Evolutionary conservation across 2,113 vertebrate species (phyloP).

Genomic region (Pipa parva): DNA sequence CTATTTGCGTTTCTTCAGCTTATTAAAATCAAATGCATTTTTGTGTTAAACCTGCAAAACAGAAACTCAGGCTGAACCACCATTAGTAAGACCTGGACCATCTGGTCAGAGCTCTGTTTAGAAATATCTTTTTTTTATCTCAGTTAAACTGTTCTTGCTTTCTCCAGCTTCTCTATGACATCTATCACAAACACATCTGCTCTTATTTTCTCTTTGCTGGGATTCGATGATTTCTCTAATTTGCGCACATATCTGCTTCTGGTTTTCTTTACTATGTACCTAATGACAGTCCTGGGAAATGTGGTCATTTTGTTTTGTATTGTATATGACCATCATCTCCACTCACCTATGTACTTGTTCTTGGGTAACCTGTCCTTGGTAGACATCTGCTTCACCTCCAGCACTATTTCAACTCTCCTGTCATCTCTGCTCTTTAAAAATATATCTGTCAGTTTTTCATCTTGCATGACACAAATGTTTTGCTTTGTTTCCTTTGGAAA

Average conservation of each 20-base stretch:
- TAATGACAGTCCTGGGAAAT: slow-evolving; percentile 28
- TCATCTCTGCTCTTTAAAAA: not conserved
- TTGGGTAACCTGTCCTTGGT: slow-evolving; percentile 32
- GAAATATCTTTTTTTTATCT: no score
- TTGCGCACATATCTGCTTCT: slow-evolving; percentile 14
- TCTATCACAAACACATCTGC: not conserved
- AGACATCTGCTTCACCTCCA: slow-evolving; percentile 19
- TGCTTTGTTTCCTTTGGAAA: slow-evolving; percentile 38
- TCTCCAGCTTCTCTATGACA: not conserved
- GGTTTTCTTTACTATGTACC: slow-evolving; percentile 8
- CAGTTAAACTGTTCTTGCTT: no score
- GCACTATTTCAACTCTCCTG: slow-evolving; percentile 34
- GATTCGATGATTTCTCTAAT: slow-evolving; percentile 5
- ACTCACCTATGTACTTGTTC: slow-evolving; percentile 42
- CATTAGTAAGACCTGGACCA: no score
- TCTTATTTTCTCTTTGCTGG: slow-evolving; percentile 24
- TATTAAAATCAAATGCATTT: no score
- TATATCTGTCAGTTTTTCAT: slow-evolving; percentile 1
- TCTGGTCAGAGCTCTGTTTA: no score
- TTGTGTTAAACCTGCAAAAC: no score
- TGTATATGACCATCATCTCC: slow-evolving; percentile 3
- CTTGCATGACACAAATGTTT: slow-evolving; percentile 43
- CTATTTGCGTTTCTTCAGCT: no score
- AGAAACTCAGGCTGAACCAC: no score
- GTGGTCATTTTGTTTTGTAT: slow-evolving; percentile 5